A percentile compares a stretch with the other conserved stretches of the same genome.
Evolutionary conservation across 2,113 vertebrate genomes (phyloP).

Genomic region (Cacatua alba): DNA sequence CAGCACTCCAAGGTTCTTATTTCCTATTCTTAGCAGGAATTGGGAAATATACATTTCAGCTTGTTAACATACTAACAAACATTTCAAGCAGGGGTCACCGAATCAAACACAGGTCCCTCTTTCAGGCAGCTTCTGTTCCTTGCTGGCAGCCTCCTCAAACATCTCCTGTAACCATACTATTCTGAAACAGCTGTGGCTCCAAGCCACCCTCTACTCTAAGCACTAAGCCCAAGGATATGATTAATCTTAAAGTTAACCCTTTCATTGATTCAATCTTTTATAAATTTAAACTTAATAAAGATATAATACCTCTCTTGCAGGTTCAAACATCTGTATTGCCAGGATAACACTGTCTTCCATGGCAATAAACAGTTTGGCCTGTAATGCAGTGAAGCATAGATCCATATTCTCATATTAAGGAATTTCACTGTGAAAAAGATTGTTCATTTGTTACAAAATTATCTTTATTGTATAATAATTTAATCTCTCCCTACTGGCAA

Average conservation of each 20-base stretch:
- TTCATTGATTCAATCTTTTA: background rate
- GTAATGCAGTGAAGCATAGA: background rate
- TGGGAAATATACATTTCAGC: slow-evolving; percentile 5
- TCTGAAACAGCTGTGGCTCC: background rate
- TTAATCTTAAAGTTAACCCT: background rate
- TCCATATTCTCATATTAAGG: background rate
- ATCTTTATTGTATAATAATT: background rate
- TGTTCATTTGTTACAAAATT: background rate
- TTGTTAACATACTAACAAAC: background rate
- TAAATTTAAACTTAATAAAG: background rate
- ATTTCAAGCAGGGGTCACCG: background rate
- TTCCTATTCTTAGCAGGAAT: background rate
- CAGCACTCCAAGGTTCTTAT: background rate
- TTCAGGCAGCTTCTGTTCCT: background rate
- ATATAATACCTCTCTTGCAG: background rate
- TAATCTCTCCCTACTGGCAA: background rate
- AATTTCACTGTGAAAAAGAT: background rate
- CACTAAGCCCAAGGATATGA: background rate
- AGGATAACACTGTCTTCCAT: background rate
- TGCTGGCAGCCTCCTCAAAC: background rate
- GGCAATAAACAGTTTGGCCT: background rate
- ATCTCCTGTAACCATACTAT: background rate
- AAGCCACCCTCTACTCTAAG: background rate
- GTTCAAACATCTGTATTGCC: background rate
- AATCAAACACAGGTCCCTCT: background rate